Evolutionary conservation across 2,113 vertebrate species (phyloP), one percentile per base, ranked within the genome.

Genomic region (Equus przewalskii): DNA sequence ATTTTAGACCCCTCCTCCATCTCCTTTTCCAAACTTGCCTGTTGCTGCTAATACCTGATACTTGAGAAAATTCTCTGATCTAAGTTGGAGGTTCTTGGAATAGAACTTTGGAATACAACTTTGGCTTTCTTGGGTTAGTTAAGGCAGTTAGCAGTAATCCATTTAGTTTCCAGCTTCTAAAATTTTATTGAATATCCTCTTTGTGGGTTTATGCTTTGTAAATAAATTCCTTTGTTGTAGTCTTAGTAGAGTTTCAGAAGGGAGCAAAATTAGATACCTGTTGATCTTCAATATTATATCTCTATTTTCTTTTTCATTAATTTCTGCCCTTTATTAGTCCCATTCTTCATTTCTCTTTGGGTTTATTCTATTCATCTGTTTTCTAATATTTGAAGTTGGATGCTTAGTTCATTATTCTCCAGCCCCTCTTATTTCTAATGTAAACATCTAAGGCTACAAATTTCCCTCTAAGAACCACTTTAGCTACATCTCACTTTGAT

Each of bases 341-440:
- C 22, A 81, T 54, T 89, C 36, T 93, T 97, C 41, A 92, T 78
- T 95, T 90, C 28, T 79, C 7, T 69, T 81, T 85, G 54, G 62
- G 58, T 33, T 85, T 89, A 93, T 30, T 65, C 79, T 89, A 41
- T 62, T 54, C 16, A 93, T 82, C 22, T 62, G 12, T n/a, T 90
- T 93, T 75, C 58, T 90, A 90, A 80, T 86, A 93, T 33, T 7
- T 95, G 36, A 84, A 94, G 56, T 26, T 85, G 46, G 33, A 79
- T 73, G 64, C 24, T 91, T 83, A 70, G 51, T 36, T 88, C 51
- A 78, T 70, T 92, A 89, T 49, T 95, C 82, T 84, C 89, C 24
- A 65, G n/a, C n/a, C 21, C 80, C 54, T 70, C 36, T 75, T 75
- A 44, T 65, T 81, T 85, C 80, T 88, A 76, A 83, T 49, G 51